Evolutionary conservation across 2,113 vertebrate genomes (phyloP), one percentile per base, ranked within the genome.

Genomic region (Pyrgilauda ruficollis): DNA sequence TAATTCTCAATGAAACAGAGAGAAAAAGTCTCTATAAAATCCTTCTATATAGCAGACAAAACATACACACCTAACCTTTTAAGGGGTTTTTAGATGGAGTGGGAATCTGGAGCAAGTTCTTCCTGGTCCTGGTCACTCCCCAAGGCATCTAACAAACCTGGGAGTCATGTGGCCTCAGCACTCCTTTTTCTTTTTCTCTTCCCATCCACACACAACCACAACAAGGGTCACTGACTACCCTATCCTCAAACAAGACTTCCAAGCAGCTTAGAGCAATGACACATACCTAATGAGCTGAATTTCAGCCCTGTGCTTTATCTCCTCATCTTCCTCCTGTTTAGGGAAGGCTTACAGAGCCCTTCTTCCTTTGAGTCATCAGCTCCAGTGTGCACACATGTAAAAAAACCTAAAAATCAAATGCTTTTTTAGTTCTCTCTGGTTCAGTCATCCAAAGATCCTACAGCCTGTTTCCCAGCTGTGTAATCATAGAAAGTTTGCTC

Each of bases 401-500:
- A 69, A 68, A 84, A 52, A 24, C 90, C 55, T 64, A 90, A 87
- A 94, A 94, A 95, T 69, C 61, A 92, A 92, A 77, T 44, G 64
- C 27, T 83, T 89, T 93, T 92, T 83, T 43, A 82, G 61, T 79
- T 92, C 41, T 69, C 17, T 31, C 11, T 82, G 33, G 24, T 81
- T 94, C 81, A 93, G 84, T 84, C 94, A 79, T 83, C 62, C 53
- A 53, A 72, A 92, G 84, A 95, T 96, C 93, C 74, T 66, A 86
- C 64, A 28, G n/a, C 74, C 69, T 91, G 70, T 94, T 94, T 56
- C 74, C 44, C 87, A 97, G 77, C 66, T 89, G 74, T 84, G 61
- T 92, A 95, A 95, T 95, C 91, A 96, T 26, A 73, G 84, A 94
- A 97, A 84, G 87, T 96, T 95, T 95, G 81, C 95, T 95, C 50